Evolutionary conservation across 2,113 vertebrate genomes (phyloP).

Genomic region (Cinclus cinclus): DNA sequence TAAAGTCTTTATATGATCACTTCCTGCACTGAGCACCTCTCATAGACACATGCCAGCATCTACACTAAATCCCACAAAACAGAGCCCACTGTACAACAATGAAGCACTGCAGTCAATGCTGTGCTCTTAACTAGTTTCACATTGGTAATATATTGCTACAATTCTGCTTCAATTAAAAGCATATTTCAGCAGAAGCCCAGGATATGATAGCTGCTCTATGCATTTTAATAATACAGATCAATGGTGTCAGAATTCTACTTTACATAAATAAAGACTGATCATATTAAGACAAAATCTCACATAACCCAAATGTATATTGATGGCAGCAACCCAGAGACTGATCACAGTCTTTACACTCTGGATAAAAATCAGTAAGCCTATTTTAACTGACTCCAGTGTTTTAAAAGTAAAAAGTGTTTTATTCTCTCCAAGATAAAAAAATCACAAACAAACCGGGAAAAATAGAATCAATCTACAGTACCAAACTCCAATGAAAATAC

Average conservation of each 20-base stretch:
- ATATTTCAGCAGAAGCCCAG: constrained; percentile 75
- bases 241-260: constrained; percentile 71
- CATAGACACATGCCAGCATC: background rate
- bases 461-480: background rate
- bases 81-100: background rate
- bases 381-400: constrained; percentile 16
- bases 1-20: constrained; percentile 8
- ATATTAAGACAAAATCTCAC: constrained; percentile 72
- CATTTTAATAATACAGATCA: constrained; percentile 74
- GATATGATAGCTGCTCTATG: constrained; percentile 65
- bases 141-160: constrained; percentile 70
- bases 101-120: constrained; percentile 26
- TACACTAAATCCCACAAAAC: constrained; percentile 22
- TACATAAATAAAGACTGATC: constrained; percentile 76
- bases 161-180: constrained; percentile 80
- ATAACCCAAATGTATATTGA: constrained; percentile 53
- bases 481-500: background rate
- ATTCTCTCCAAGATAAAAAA: constrained; percentile 4
- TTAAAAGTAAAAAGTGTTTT: constrained; percentile 18
- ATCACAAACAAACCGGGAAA: background rate
- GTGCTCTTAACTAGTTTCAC: constrained; percentile 56
- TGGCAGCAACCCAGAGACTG: constrained; percentile 37
- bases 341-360: background rate
- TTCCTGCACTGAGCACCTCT: constrained; percentile 1
- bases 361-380: constrained; percentile 34